Base-by-base conservation (phyloP, 2,797 vertebrate genomes). In the Mormyrops attenuatus region DNA sequence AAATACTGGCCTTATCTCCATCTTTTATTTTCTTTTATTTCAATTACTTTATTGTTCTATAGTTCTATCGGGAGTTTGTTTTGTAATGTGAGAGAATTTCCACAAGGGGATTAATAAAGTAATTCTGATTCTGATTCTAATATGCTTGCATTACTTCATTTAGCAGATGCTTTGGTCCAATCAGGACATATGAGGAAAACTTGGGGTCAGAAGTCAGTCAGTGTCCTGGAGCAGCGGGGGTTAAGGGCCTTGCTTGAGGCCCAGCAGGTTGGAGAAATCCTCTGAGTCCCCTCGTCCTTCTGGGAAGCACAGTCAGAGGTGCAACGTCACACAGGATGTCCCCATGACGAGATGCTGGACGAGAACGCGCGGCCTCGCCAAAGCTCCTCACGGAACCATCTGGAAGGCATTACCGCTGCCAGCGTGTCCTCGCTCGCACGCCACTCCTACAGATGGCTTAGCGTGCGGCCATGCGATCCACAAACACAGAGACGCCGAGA, bases 371-470 rank as follows among this genome's bases (percentile, higher is more conserved):
- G 84, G 53, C 60, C 57, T 53, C 41, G 20, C 53, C 82, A 80
- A 60, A 26, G 88, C 47, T 34, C 50, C 77, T 88, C 89, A 87
- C 44, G 34, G 87, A 88, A 63, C 85, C 50, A 11, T 66, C 86
- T 52, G 55, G 20, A 82, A 38, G 41, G 73, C 73, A 50, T 85
- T 47, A 69, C 34, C 49, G 47, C 9, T 88, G 80, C 88, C 89
- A 88, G 77, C 77, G n/a, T 34, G 26, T 22, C 60, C 20, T 73
- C 8, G 11, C 30, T 60, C 26, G 5, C 47, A 17, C 9, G 5
- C 26, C 26, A 47, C 20, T 52, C 41, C n/a, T 86, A 6, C 69
- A 77, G 69, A 77, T 77, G 69, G 69, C 69, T 77, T 77, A 77
- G 69, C 34, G 5, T 77, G 69, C 34, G 34, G 5, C 69, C 15